Evolutionary conservation across 2,888 invertebrate species (phyloP).

Genomic region (Orchesellides sinensis): DNA sequence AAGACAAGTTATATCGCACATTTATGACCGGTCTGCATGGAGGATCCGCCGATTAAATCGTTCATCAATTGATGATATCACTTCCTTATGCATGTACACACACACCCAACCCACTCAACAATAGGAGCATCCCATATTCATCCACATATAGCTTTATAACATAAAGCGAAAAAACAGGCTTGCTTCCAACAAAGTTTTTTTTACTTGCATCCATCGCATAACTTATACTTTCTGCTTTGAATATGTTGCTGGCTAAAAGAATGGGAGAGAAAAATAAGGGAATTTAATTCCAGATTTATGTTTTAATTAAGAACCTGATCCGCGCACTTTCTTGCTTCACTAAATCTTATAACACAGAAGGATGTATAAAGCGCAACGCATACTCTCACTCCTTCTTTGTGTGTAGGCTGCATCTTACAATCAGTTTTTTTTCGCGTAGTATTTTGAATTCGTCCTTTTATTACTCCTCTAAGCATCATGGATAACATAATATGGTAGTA

Average conservation of each 20-base stretch:
- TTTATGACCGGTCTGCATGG: conserved; percentile 46
- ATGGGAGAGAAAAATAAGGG: background rate
- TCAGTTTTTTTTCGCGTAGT: conserved; percentile 1
- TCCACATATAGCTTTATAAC: background rate
- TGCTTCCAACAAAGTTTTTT: background rate
- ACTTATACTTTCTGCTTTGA: too few relatives aligned
- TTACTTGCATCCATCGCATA: too few relatives aligned
- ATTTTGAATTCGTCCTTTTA: background rate
- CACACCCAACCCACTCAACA: conserved; percentile 53
- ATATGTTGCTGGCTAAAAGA: background rate
- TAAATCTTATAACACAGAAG: conserved; percentile 12
- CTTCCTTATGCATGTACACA: conserved; percentile 54
- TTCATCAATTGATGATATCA: conserved; percentile 63
- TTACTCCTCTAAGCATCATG: too few relatives aligned
- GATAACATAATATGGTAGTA: background rate
- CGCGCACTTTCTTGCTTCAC: conserved; percentile 46
- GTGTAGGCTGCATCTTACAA: conserved; percentile 11
- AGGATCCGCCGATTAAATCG: conserved; percentile 55
- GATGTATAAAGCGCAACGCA: background rate
- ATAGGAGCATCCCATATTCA: conserved; percentile 37
- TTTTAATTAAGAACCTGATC: conserved; percentile 65
- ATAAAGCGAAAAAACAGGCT: background rate
- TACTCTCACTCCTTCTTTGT: background rate
- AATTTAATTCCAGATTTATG: conserved; percentile 62
- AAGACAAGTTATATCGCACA: conserved; percentile 62